A percentile compares a stretch with the other conserved stretches of the same genome.
phyloP scores from a whole-genome alignment of 1,140 invertebrate species.

The Drosophila gunungcola region DNA sequence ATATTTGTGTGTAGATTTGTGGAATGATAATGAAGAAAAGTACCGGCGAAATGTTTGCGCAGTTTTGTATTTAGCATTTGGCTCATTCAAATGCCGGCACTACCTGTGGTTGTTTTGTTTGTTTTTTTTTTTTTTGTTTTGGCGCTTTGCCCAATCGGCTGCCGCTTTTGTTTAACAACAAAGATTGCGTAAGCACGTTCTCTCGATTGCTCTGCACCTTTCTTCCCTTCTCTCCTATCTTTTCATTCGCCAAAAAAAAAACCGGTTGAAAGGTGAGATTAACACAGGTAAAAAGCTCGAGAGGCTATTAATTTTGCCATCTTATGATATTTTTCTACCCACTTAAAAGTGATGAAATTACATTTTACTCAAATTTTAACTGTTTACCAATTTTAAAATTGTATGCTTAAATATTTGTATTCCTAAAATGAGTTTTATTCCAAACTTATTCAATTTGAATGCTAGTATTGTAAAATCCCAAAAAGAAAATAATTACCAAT shows the following conservation, averaged over 20 bases:
- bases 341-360: neutral
- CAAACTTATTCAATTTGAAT: too few relatives aligned
- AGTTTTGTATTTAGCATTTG: slow-evolving; percentile 4
- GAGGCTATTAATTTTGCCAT: neutral
- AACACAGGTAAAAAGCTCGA: slow-evolving; percentile 15
- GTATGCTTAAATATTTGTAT: too few relatives aligned
- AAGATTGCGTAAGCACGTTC: slow-evolving; percentile 67
- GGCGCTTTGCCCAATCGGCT: slow-evolving; percentile 52
- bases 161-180: slow-evolving; percentile 73
- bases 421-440: too few relatives aligned
- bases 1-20: slow-evolving; percentile 3
- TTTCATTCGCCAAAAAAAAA: neutral
- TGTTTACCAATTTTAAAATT: too few relatives aligned
- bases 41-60: slow-evolving; percentile 30
- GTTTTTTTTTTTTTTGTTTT: slow-evolving; percentile 29
- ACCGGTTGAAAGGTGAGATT: slow-evolving; percentile 29
- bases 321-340: neutral
- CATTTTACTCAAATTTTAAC: too few relatives aligned
- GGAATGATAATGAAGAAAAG: slow-evolving; percentile 28
- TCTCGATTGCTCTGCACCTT: slow-evolving; percentile 5
- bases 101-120: slow-evolving; percentile 53
- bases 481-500: too few relatives aligned
- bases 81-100: slow-evolving; percentile 41
- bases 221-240: slow-evolving; percentile 10
- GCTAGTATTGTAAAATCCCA: too few relatives aligned